These are phyloP conservation scores for Streptopelia turtur DNA, from an alignment of 2,797 vertebrate genomes.

Conservation along the genomic window DNA sequence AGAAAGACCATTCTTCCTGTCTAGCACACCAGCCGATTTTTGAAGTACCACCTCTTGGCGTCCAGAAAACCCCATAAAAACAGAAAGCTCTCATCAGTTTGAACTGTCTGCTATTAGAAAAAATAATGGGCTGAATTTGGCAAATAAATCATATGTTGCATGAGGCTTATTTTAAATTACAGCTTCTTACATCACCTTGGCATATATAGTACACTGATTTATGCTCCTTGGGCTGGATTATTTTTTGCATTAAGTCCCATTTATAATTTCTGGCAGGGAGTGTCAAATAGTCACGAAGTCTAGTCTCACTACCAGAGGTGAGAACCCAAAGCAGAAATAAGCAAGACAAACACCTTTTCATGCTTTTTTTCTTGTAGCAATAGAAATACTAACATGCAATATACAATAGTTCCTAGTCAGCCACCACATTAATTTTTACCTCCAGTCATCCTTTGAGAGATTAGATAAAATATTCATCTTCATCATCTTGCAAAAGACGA, in stretches of 20 bases:
- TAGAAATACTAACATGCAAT: neutral
- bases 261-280: neutral
- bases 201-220: neutral
- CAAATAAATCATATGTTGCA: neutral
- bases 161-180: conserved; percentile 1
- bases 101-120: neutral
- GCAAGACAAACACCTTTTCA: neutral
- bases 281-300: neutral
- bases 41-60: neutral
- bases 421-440: conserved; percentile 77
- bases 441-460: conserved; percentile 96
- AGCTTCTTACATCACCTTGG: neutral
- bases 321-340: neutral
- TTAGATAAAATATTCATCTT: conserved; percentile 93
- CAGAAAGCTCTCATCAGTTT: neutral
- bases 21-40: neutral
- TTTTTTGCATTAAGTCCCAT: neutral
- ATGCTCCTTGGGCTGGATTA: neutral
- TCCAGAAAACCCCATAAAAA: neutral
- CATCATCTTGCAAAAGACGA: conserved; percentile 91
- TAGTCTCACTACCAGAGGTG: neutral
- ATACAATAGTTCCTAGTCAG: neutral
- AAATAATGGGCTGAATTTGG: neutral
- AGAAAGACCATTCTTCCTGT: neutral
- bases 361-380: neutral